Conservation (phyloP, 1,140 invertebrate species). For the Leptinotarsa undecemlineata region DNA sequence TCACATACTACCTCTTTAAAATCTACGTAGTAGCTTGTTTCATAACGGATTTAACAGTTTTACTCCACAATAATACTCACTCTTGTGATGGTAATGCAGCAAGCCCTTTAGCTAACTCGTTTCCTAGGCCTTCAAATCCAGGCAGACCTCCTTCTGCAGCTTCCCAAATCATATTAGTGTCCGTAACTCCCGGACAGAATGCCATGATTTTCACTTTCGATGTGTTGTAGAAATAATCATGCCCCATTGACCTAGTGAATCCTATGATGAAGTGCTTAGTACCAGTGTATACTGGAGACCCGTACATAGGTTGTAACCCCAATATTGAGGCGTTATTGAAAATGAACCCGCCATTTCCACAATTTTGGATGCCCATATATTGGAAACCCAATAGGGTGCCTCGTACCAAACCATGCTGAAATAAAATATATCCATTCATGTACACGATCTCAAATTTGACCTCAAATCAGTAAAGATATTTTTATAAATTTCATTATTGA, state of each 20-base stretch:
- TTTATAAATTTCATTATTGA: no score
- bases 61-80: neutral
- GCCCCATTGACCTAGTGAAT: slow-evolving; percentile 54
- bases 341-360: slow-evolving; percentile 54
- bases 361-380: slow-evolving; percentile 56
- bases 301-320: slow-evolving; percentile 55
- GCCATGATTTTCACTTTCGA: slow-evolving; percentile 56
- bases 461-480: no score
- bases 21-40: no score
- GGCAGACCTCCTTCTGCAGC: slow-evolving; percentile 36
- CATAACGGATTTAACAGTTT: neutral
- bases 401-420: slow-evolving; percentile 52
- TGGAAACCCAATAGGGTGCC: slow-evolving; percentile 55
- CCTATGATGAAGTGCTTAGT: slow-evolving; percentile 61
- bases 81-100: slow-evolving; percentile 22
- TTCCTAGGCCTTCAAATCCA: slow-evolving; percentile 31
- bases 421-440: neutral
- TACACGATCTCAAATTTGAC: no score
- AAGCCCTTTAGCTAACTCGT: slow-evolving; percentile 16
- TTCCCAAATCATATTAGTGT: slow-evolving; percentile 49
- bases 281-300: slow-evolving; percentile 57
- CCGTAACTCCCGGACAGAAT: slow-evolving; percentile 54
- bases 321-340: slow-evolving; percentile 56
- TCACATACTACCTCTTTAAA: no score
- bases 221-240: slow-evolving; percentile 46